Evolutionary conservation across 1,140 invertebrate genomes (phyloP), one percentile per base, ranked within the genome.

Genomic region (Eriocheir sinensis): DNA sequence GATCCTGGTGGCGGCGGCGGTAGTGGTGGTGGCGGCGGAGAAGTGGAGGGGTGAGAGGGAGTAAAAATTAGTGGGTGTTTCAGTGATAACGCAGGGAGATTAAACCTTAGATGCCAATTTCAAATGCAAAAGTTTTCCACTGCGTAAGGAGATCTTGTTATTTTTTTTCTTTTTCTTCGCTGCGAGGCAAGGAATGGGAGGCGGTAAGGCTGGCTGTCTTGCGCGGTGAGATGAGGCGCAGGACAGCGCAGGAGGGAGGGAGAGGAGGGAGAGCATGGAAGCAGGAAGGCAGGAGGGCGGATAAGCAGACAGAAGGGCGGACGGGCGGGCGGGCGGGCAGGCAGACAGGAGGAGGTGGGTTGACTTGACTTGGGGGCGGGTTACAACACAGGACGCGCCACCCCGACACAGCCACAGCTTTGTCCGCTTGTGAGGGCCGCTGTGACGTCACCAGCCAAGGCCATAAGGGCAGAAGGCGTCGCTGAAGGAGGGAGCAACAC

Each of bases 91-190:
- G 27, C 1, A 72, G 60, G 27, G 27, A 72, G 60, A 72, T 72
- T 72, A 72, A 72, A n/a, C 21, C 60, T n/a, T n/a, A 72, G 60
- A 72, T 72, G 60, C 60, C 60, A 72, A 72, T 72, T 72, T 72
- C 0, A 72, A 72, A 72, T 72, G 60, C 60, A 72, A 72, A 72
- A 72, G 60, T 72, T 21, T 72, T 72, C 60, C 60, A n/a, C 60
- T n/a, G 17, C 27, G 60, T 72, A 72, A n/a, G 60, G n/a, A 72
- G 48, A 53, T 53, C 27, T 72, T n/a, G 60, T 72, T 72, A n/a
- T 27, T 21, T 72, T 72, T 72, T 72, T 72, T 72, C 60, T 72
- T 21, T 72, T 72, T 48, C 44, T 48, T 48, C 15, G 4, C 44
- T 48, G 27, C 12, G 60, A 3, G 12, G 27, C n/a, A 72, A 12